Evolutionary conservation across 2,113 vertebrate species (phyloP), one percentile per base, ranked within the genome.

Genomic region (Fregata magnificens): DNA sequence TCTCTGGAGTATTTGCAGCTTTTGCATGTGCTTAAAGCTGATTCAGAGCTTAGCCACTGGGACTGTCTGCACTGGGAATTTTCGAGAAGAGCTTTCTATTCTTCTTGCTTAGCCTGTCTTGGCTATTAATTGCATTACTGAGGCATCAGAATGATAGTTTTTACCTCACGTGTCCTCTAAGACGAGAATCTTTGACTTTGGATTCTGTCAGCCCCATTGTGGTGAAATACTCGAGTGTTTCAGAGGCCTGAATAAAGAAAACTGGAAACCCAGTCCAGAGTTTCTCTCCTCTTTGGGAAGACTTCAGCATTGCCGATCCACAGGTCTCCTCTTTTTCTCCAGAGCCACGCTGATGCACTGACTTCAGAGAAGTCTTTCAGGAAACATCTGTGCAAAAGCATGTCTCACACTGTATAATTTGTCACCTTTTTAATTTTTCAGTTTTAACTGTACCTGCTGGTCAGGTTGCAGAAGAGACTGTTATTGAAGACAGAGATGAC

Each of bases 401-500:
- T 5, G 13, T 86, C 69, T 81, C 44, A 7, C 53, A 4, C 61
- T 67, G 19, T 85, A 12, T 92, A 70, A 96, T 47, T 73, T 70
- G 47, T 72, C 93, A 34, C 72, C 42, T 88, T 82, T 49, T 66
- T 72, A n/a, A 16, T 96, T 72, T 97, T 49, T 55, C 95, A 99
- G 99, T 99, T 98, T 91, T 99, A 53, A 98, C 98, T 19, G 98
- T 99, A 45, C 99, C 98, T 49, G 98, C 99, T 80, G 98, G 98
- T 94, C 98, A 99, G 18, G 98, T 98, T 70, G 98, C 98, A 36
- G 99, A 99, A 93, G 99, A 99, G 86, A 94, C 98, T 47, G 78
- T 98, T 52, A 90, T 95, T 7, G 98, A 98, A 71, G 98, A 98
- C 25, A 1, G 34, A 12, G 72, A 36, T 22, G 90, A 84, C 5